Evolutionary conservation across 2,113 vertebrate genomes (phyloP), one percentile per base, ranked within the genome.

Genomic region (Ceratotherium simum): DNA sequence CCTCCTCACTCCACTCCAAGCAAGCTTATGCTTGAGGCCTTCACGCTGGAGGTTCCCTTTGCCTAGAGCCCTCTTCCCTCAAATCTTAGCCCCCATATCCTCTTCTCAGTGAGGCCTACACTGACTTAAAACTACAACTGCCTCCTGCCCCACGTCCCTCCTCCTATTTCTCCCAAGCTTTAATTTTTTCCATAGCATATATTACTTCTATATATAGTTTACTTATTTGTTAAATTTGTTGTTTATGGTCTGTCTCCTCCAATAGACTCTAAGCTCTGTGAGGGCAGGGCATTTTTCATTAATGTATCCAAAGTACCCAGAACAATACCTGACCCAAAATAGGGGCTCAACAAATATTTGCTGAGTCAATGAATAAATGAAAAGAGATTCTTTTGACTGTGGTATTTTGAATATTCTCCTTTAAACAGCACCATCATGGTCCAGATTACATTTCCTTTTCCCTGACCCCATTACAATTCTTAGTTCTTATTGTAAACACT

Each of bases 401-500:
- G 46, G 16, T 60, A 90, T 20, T 83, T 82, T 42, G 8, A 54
- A 62, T 75, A 76, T 64, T 92, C 42, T 65, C 31, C 25, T 90
- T 64, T 33, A 84, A 89, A 80, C 2, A 78, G 8, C 46, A 84
- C 13, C 29, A 64, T 46, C 65, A 80, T 25, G 5, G 29, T 94
- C 0, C 9, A 89, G 11, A 81, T 51, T 70, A 17, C 17, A 56
- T 29, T 83, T 92, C 6, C 42, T 79, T 90, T 78, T 60, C 60
- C 76, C 42, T 78, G 70, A 62, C 18, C 51, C 39, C 54, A 84
- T 91, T 21, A 93, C 51, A 95, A 36, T 39, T 72, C 31, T 78
- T 87, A 91, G n/a, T 64, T 90, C 46, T 96, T 92, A 95, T 0
- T 79, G 42, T 67, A 96, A 95, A 81, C 20, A 91, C 31, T 87